Percentiles rank a stretch among this genome's conserved stretches.
These are phyloP conservation scores for Podarcis raffonei DNA, from an alignment of 2,113 vertebrate genomes.

Conservation along the genomic window DNA sequence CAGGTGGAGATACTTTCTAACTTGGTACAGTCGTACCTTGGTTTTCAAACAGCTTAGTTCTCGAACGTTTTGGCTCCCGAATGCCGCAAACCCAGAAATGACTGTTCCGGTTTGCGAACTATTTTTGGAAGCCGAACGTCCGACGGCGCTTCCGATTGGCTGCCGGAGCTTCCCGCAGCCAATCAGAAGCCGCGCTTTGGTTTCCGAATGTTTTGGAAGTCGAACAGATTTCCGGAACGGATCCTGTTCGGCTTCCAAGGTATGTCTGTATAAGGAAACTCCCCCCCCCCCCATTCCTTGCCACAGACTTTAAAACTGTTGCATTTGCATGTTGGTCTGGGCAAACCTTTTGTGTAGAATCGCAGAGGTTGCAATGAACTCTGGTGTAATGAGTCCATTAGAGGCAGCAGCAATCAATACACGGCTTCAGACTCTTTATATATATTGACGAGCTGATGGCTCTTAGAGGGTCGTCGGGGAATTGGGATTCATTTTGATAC, in stretches of 20 bases:
- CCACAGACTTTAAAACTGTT: neutral
- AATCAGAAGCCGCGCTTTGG: too few relatives aligned
- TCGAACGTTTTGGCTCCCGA: too few relatives aligned
- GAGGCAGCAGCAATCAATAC: conserved; percentile 75
- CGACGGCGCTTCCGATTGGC: too few relatives aligned
- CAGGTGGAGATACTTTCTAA: neutral
- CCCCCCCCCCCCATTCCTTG: neutral
- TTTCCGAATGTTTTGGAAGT: too few relatives aligned
- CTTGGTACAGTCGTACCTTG: neutral
- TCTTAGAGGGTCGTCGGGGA: conserved; percentile 64
- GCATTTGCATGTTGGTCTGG: conserved; percentile 40
- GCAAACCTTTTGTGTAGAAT: conserved; percentile 29
- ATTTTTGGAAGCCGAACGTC: too few relatives aligned
- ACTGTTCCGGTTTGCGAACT: too few relatives aligned
- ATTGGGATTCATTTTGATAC: conserved; percentile 72
- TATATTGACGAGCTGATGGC: conserved; percentile 79
- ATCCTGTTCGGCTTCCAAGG: neutral
- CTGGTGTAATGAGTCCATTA: conserved; percentile 77
- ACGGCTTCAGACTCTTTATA: conserved; percentile 72
- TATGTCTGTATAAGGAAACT: neutral
- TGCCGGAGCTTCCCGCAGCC: too few relatives aligned
- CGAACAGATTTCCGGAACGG: too few relatives aligned
- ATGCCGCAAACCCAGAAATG: too few relatives aligned
- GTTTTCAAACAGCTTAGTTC: too few relatives aligned
- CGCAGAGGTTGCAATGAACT: conserved; percentile 67